phyloP scores from a whole-genome alignment of 2,888 invertebrate species.

The Nymphalis polychloros region DNA sequence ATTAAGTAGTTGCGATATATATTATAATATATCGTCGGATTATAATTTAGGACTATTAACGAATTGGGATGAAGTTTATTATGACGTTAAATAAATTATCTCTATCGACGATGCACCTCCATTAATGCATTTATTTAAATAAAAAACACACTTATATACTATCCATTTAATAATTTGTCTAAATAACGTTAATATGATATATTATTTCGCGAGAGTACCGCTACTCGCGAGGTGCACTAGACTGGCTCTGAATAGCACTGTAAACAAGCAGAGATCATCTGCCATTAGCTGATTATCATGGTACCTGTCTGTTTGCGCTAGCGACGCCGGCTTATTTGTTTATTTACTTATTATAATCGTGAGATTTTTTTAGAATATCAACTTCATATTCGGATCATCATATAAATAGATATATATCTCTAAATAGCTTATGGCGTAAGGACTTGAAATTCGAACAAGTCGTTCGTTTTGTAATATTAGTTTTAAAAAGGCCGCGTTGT shows the following conservation, averaged over 20 bases:
- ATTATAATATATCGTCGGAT: too few species aligned
- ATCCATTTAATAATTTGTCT: background rate
- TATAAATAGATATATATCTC: too few species aligned
- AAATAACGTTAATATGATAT: background rate
- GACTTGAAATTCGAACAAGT: too few species aligned
- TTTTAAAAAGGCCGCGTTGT: too few species aligned
- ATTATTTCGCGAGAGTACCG: constrained; percentile 1
- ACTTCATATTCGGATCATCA: too few species aligned
- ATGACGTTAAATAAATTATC: too few species aligned
- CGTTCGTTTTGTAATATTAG: too few species aligned
- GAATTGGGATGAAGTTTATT: too few species aligned
- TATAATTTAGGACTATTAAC: too few species aligned
- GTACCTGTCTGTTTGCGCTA: constrained; percentile 34
- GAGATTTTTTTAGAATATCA: background rate
- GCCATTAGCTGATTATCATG: constrained; percentile 67
- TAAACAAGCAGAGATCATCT: constrained; percentile 60
- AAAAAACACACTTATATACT: background rate
- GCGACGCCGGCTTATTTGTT: constrained; percentile 10
- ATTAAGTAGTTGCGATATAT: too few species aligned
- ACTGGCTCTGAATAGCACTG: constrained; percentile 50
- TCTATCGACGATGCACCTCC: background rate
- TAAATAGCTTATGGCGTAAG: too few species aligned
- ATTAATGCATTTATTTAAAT: background rate
- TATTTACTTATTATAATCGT: constrained; percentile 15
- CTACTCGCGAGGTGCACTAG: constrained; percentile 15